phyloP scores from a whole-genome alignment of 2,113 vertebrate genomes.

The Etheostoma spectabile region DNA sequence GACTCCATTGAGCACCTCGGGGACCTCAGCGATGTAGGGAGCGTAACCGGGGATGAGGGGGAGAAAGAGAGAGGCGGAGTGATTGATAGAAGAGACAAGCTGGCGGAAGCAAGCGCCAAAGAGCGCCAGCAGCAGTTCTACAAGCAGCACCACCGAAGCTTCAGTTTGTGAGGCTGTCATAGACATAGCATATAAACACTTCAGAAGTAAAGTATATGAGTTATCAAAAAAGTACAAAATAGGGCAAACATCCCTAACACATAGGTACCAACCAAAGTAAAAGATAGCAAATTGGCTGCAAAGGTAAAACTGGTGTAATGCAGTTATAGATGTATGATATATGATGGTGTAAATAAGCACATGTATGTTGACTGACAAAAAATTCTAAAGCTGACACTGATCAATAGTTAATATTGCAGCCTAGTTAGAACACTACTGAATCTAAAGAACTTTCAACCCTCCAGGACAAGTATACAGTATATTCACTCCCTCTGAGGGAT shows the following conservation, averaged over 20 bases:
- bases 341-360: constrained; percentile 53
- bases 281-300: constrained; percentile 5
- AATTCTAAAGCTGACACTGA: constrained; percentile 34
- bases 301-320: constrained; percentile 13
- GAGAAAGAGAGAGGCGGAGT: constrained; percentile 55
- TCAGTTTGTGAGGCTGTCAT: constrained; percentile 84
- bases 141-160: constrained; percentile 89
- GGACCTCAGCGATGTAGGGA: constrained; percentile 83
- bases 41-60: constrained; percentile 72
- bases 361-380: constrained; percentile 36
- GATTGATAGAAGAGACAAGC: constrained; percentile 49
- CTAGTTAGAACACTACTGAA: constrained; percentile 43
- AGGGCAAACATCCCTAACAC: constrained; percentile 1
- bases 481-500: constrained; percentile 38
- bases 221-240: constrained; percentile 11
- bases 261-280: constrained; percentile 35
- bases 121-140: constrained; percentile 75
- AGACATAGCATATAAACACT: neutral
- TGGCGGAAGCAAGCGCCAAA: constrained; percentile 43
- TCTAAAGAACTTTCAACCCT: constrained; percentile 26
- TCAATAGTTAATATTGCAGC: constrained; percentile 26
- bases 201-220: constrained; percentile 25
- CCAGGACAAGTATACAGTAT: constrained; percentile 27
- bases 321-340: constrained; percentile 39
- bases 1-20: constrained; percentile 93